Percentiles rank a stretch among this genome's conserved stretches.
These are phyloP conservation scores for Struthio camelus DNA, from an alignment of 2,113 vertebrate genomes.

Conservation along the genomic window DNA sequence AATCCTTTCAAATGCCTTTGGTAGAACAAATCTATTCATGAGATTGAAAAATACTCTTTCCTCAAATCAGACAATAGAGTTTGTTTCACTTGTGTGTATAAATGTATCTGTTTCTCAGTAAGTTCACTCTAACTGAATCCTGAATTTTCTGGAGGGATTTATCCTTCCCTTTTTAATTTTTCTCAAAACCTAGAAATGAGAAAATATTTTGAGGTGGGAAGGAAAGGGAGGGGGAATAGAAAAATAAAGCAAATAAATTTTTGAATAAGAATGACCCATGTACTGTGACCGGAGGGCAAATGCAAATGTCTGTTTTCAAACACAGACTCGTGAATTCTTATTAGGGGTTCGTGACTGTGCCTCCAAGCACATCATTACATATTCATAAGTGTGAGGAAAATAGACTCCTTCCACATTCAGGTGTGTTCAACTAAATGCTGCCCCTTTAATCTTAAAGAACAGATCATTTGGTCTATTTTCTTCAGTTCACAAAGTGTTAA, in stretches of 20 bases:
- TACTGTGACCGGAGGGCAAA: slow-evolving; percentile 76
- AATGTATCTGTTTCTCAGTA: slow-evolving; percentile 12
- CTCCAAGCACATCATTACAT: slow-evolving; percentile 72
- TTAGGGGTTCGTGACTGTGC: slow-evolving; percentile 67
- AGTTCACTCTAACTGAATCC: slow-evolving; percentile 45
- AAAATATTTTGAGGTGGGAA: slow-evolving; percentile 52
- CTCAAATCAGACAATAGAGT: slow-evolving; percentile 35
- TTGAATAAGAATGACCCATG: slow-evolving; percentile 74
- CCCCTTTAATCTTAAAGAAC: slow-evolving; percentile 60
- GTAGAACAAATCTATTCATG: background rate
- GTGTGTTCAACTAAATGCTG: slow-evolving; percentile 62
- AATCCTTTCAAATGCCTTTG: background rate
- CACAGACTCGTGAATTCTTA: slow-evolving; percentile 75
- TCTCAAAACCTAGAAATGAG: slow-evolving; percentile 55
- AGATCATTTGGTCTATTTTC: slow-evolving; percentile 59
- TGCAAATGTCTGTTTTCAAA: slow-evolving; percentile 79
- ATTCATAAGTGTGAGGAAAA: slow-evolving; percentile 68
- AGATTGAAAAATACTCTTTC: background rate
- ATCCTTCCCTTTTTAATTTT: slow-evolving; percentile 38
- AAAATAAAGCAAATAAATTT: slow-evolving; percentile 72
- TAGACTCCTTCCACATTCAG: slow-evolving; percentile 65
- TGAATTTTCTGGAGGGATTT: slow-evolving; percentile 31
- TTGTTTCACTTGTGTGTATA: slow-evolving; percentile 15
- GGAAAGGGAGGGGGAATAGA: slow-evolving; percentile 28
- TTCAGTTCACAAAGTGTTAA: slow-evolving; percentile 80